Evolutionary conservation across 2,888 invertebrate species (phyloP).

Genomic region (Cheiracanthium punctorium): DNA sequence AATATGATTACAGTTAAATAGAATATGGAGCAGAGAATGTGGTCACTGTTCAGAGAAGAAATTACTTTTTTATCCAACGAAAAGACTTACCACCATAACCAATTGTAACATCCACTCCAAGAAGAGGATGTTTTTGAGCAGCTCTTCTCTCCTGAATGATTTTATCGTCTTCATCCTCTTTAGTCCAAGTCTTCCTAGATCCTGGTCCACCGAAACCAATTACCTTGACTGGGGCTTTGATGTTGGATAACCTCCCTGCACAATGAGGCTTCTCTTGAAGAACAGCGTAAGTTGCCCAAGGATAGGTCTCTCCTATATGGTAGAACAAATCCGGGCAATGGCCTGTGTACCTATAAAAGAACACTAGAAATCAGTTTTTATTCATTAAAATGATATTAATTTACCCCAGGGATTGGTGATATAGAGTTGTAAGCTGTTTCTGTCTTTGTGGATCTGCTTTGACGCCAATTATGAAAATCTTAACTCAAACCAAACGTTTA

Average conservation of each 20-base stretch:
- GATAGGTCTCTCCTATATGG: slow-evolving; percentile 37
- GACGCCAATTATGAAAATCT: too few relatives aligned
- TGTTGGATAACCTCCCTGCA: slow-evolving; percentile 17
- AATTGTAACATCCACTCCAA: not conserved
- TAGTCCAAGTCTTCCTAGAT: not conserved
- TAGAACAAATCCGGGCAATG: slow-evolving; percentile 35
- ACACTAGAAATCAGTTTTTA: not conserved
- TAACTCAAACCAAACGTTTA: too few relatives aligned
- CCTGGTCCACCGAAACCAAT: too few relatives aligned
- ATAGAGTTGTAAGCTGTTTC: too few relatives aligned
- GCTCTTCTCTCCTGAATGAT: not conserved
- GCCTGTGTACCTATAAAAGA: slow-evolving; percentile 41
- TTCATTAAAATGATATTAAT: too few relatives aligned
- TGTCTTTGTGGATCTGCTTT: too few relatives aligned
- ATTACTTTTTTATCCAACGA: too few relatives aligned
- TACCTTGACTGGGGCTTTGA: not conserved
- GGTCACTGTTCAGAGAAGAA: too few relatives aligned
- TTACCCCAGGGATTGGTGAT: too few relatives aligned
- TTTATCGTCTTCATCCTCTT: not conserved
- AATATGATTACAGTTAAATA: too few relatives aligned
- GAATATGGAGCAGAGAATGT: too few relatives aligned
- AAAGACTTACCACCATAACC: not conserved
- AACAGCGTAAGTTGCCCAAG: slow-evolving; percentile 32
- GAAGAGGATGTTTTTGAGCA: not conserved
- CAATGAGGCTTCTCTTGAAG: slow-evolving; percentile 12